Conservation (phyloP, 2,888 invertebrate genomes). For the Serripes groenlandicus region DNA sequence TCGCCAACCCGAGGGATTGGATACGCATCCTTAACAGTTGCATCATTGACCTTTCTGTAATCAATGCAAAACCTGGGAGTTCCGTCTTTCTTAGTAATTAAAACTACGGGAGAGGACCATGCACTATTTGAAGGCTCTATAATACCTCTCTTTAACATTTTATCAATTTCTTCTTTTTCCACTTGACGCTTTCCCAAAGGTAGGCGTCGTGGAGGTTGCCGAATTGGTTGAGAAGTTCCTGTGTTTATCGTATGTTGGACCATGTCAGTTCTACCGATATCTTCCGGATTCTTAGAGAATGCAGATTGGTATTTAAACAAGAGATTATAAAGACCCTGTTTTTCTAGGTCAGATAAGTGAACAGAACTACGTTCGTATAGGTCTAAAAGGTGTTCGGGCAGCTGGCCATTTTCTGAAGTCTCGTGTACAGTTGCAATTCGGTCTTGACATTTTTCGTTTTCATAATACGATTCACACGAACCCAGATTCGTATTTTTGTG, state of each 20-base stretch:
- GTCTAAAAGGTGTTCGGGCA: conserved; percentile 35
- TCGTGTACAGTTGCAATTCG: no score
- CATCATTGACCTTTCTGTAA: conserved; percentile 44
- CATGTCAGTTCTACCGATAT: conserved; percentile 35
- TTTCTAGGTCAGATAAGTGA: conserved; percentile 32
- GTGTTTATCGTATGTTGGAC: conserved; percentile 27
- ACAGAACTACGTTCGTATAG: conserved; percentile 13
- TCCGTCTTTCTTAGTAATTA: conserved; percentile 49
- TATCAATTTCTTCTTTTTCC: conserved; percentile 34
- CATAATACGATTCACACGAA: no score
- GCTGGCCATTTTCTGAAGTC: no score
- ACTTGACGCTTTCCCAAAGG: conserved; percentile 19
- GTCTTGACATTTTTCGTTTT: no score
- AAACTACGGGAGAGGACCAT: conserved; percentile 43
- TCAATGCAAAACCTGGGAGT: conserved; percentile 53
- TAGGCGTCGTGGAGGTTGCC: conserved; percentile 18
- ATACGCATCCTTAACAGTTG: conserved; percentile 36
- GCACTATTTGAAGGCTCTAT: conserved; percentile 44
- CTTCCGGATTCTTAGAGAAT: conserved; percentile 36
- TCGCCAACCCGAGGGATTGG: conserved; percentile 57
- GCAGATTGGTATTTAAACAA: conserved; percentile 44
- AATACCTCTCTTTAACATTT: conserved; percentile 32
- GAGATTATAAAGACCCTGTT: conserved; percentile 26
- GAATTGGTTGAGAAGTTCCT: conserved; percentile 22
- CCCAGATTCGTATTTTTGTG: no score